These are phyloP conservation scores for Acanthacorydalis orientalis DNA, from an alignment of 2,888 invertebrate genomes.

Conservation along the genomic window DNA sequence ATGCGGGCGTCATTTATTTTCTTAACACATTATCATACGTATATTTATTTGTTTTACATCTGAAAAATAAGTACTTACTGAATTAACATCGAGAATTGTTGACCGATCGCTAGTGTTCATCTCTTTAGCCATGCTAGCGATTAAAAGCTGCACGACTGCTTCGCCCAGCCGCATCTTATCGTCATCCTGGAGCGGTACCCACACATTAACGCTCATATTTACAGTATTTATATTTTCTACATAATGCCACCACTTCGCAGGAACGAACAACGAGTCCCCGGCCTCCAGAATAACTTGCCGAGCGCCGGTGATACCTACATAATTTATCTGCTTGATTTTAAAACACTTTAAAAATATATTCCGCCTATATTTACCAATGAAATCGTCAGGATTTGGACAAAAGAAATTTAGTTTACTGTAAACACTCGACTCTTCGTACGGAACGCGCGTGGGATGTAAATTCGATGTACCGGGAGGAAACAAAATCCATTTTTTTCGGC, in stretches of 20 bases:
- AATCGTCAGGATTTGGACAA: conserved; percentile 37
- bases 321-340: not conserved
- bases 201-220: conserved; percentile 45
- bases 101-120: conserved; percentile 30
- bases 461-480: conserved; percentile 64
- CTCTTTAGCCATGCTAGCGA: conserved; percentile 40
- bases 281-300: conserved; percentile 49
- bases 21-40: not conserved
- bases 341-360: conserved; percentile 1
- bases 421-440: conserved; percentile 92
- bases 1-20: not conserved
- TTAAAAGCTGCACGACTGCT: conserved; percentile 47
- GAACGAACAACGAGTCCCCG: conserved; percentile 79
- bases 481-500: conserved; percentile 83
- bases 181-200: conserved; percentile 47
- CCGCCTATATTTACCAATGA: conserved; percentile 26
- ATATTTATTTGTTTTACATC: not conserved
- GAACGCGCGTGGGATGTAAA: conserved; percentile 66
- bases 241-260: conserved; percentile 94
- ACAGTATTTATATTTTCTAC: conserved; percentile 68
- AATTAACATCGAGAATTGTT: conserved; percentile 49
- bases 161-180: conserved; percentile 39
- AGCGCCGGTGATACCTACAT: conserved; percentile 16
- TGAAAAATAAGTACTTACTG: conserved; percentile 23
- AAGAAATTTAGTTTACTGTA: conserved; percentile 74